Base-by-base conservation (phyloP, 2,888 invertebrate species). In the Drosophila antonietae region DNA sequence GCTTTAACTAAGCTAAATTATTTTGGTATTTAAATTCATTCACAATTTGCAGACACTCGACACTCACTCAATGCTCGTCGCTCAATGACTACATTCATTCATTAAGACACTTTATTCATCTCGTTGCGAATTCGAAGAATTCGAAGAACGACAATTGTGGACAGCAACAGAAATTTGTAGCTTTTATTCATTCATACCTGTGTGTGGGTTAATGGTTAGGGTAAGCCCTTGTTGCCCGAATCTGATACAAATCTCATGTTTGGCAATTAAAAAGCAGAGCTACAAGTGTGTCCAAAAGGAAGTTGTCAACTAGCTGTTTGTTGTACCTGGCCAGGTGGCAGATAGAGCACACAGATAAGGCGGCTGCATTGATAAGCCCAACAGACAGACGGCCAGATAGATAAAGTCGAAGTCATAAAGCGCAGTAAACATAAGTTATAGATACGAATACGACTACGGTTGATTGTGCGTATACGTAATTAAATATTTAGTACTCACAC, bases 151-250 rank as follows among this genome's bases (percentile, higher is more conserved):
- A 71, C 71, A 75, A 88, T 71, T 75, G 72, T 80, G 52, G 56
- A 59, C 62, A 62, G 62, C 53, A 10, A n/a, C 35, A 55, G n/a
- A 28, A n/a, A 41, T 41, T 28, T 41, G 35, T 55, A 35, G 20
- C 33, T 56, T 31, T 73, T 79, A 9, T 85, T 74, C 88, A 88
- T 84, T 88, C 86, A 88, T 83, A 72, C 60, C 64, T 59, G 51
- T 23, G 46, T 59, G 51, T 23, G 46, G 43, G 52, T 53, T 35
- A 59, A 66, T 60, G 71, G 66, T 67, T 51, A 28, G 28, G 28
- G 28, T 28, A 28, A 28, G 28, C 28, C 28, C 28, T 28, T 43
- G 31, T 28, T 23, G 31, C 23, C 41, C 28, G 72, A 79, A 76
- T 68, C 80, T 47, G 14, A 20, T n/a, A 51, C 33, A 14, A 35